Base-by-base conservation (phyloP, 2,888 invertebrate genomes). In the Artemia sinica region DNA sequence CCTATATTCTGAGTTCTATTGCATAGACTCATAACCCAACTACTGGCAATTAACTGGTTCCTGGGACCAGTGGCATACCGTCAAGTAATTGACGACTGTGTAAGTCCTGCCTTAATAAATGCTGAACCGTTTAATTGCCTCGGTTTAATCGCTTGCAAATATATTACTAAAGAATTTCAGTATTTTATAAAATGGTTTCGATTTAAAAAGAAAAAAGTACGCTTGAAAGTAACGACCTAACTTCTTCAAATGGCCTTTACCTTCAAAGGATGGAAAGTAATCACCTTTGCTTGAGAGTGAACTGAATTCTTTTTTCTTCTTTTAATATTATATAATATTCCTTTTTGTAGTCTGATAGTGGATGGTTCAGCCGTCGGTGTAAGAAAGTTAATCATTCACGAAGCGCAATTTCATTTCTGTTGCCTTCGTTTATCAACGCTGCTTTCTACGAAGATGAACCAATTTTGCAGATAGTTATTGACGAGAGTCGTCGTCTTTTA, bases 291-390 rank as follows among this genome's bases (percentile, higher is more conserved):
- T 52, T 41, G 10, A 66, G 12, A 10, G 50, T 67, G 52, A 50
- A 41, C 68, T 68, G 49, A 41, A 63, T 49, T 66, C 70, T 49
- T 13, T 63, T 41, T 41, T 41, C 41, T 41, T 41, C 41, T 41
- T 41, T 41, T 41, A 41, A 41, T 65, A 48, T 68, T 68, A 67
- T 14, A 65, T 80, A 77, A 74, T 80, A 80, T 72, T 74, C 79
- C 49, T 76, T 75, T 51, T 80, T 79, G 70, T 75, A 80, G 76
- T 74, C 77, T 41, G 75, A 76, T 70, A 78, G 80, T 73, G 90
- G 89, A 72, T 96, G 95, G 95, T 92, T 95, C 79, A 91, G 92
- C 28, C 89, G 91, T 78, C 87, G 92, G 73, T 96, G 93, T 77
- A 88, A 89, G 77, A 96, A 94, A 81, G 83, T 94, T 1, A 96